These are phyloP conservation scores for Argynnis bischoffii DNA, from an alignment of 2,888 invertebrate genomes.

Conservation along the genomic window DNA sequence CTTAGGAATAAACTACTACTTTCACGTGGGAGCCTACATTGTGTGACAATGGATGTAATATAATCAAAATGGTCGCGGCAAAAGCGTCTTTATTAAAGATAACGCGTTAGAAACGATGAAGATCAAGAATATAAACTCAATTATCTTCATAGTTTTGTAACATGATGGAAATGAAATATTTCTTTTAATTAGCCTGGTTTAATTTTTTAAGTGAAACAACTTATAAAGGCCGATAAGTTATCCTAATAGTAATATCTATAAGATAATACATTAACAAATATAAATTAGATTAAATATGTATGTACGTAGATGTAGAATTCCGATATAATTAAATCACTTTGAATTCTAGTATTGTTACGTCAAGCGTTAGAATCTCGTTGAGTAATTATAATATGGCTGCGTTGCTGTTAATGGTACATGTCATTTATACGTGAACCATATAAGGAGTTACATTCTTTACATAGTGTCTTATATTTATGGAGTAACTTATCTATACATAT, in stretches of 20 bases:
- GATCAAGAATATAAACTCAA: background rate
- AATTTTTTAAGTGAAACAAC: background rate
- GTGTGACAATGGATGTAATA: conserved; percentile 37
- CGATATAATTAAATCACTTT: conserved; percentile 13
- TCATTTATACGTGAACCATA: background rate
- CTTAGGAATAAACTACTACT: conserved; percentile 56
- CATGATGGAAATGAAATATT: background rate
- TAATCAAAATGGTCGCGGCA: conserved; percentile 5
- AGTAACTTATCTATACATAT: no score
- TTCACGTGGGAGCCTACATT: conserved; percentile 62
- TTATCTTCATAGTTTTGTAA: background rate
- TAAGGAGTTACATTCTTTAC: background rate
- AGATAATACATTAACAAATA: conserved; percentile 12
- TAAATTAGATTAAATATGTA: conserved; percentile 1
- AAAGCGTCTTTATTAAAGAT: conserved; percentile 9
- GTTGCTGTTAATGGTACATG: background rate
- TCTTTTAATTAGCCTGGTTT: no score
- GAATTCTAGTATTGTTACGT: conserved; percentile 13
- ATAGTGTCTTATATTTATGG: no score
- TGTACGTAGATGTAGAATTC: conserved; percentile 6
- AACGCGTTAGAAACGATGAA: background rate
- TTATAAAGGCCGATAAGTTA: background rate
- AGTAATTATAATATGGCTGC: conserved; percentile 10
- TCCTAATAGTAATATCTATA: conserved; percentile 8
- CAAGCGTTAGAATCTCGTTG: background rate